These are phyloP conservation scores for Agonopterix subpropinquella DNA, from an alignment of 2,888 invertebrate genomes.

Conservation along the genomic window DNA sequence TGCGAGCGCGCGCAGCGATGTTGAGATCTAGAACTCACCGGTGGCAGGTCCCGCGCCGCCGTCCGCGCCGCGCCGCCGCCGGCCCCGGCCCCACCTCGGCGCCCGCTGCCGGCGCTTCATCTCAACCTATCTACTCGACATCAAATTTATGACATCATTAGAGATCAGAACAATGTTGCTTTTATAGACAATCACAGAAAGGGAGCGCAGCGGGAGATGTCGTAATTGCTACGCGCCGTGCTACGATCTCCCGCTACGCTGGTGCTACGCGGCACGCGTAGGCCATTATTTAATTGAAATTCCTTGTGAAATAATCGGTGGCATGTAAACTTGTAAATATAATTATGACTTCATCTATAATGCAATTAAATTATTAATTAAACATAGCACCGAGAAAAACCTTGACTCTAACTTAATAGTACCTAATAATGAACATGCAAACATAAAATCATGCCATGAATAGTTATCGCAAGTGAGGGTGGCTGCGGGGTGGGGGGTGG, in stretches of 20 bases:
- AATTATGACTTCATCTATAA: no score
- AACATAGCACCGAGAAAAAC: no score
- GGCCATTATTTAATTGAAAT: not conserved
- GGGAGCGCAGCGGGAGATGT: constrained; percentile 15
- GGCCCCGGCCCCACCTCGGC: constrained; percentile 22
- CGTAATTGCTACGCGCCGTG: constrained; percentile 8
- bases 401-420: no score
- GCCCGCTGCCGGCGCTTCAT: constrained; percentile 29
- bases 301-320: no score
- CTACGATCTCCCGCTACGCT: constrained; percentile 4
- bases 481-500: no score
- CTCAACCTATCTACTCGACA: constrained; percentile 50
- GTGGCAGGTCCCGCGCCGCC: constrained; percentile 23
- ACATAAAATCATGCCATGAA: no score
- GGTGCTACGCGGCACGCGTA: constrained; percentile 2
- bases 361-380: no score
- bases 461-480: no score
- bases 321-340: no score
- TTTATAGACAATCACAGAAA: constrained; percentile 1
- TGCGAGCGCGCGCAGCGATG: constrained; percentile 71
- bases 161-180: constrained; percentile 24
- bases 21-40: constrained; percentile 77
- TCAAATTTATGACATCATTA: constrained; percentile 31
- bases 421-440: no score
- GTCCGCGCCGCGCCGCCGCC: constrained; percentile 21